Evolutionary conservation across 2,888 invertebrate genomes (phyloP), one percentile per base, ranked within the genome.

Genomic region (Tiliacea aurago): DNA sequence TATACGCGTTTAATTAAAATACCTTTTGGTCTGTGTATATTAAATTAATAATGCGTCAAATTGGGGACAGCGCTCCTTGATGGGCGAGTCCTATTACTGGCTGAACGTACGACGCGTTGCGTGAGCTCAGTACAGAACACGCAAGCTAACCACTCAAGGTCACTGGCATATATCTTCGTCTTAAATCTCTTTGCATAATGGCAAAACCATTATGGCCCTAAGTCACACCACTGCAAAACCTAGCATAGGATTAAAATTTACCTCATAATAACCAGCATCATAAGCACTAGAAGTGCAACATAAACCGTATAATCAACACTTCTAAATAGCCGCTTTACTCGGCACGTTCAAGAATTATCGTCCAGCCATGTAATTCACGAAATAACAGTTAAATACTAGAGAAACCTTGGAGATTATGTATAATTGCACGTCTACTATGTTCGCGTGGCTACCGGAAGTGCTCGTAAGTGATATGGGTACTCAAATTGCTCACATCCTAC

Each of bases 371-470:
- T 77, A 69, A 80, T 83, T 69, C 69, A 55, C 80, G 47, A 83
- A 83, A 83, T 70, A 80, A 49, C 80, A 64, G 62, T 73, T 77
- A 76, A 82, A 79, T 66, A 51, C 59, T 61, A 71, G 56, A 47
- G 37, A 73, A 81, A 84, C 83, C 83, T 84, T 84, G 79, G 58
- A 41, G 47, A 51, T 65, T 55, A 70, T 51, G 56, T 55, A 61
- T 84, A 81, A 84, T 83, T 83, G 66, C 47, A 67, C 43, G 43
- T 56, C 61, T 41, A 7, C 37, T 64, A 61, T 64, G 61, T 61
- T 53, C 33, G 53, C 41, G 58, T 62, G 37, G 49, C n/a, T n/a
- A 37, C 3, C 58, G 72, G 70, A 70, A 69, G 45, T 58, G 43
- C n/a, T 61, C 47, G 13, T 63, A 33, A 58, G 59, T 71, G 68